Evolutionary conservation across 2,888 invertebrate genomes (phyloP), one percentile per base, ranked within the genome.

Genomic region (Andrena bicolor): DNA sequence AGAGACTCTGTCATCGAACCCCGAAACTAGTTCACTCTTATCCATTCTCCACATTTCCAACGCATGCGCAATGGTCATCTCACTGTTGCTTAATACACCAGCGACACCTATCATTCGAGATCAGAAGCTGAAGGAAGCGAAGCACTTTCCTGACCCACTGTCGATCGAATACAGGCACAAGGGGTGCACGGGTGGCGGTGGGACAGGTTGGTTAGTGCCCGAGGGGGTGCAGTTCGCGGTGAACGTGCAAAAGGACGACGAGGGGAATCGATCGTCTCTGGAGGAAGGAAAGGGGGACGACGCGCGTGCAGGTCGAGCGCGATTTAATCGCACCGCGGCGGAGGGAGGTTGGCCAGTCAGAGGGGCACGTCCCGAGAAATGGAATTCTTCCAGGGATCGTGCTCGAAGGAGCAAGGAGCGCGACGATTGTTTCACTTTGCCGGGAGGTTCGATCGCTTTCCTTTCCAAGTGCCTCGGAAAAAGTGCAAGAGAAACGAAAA

Each of bases 201-300:
- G 35, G 16, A 49, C 26, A 56, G 65, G 61, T 23, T 28, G 30
- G 35, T 8, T 49, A 61, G 61, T 86, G 86, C 78, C 51, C 77
- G 65, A 76, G 41, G 41, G 35, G 63, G 78, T 78, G 83, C 83
- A 81, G 76, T 83, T 83, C 76, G 60, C 69, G 84, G 30, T 63
- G 77, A 79, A 85, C 76, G 85, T 85, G 85, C 85, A 77, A 56
- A 41, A 73, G 56, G 75, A 63, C 61, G 51, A 48, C 26, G 69
- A 30, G 51, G 79, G 53, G 63, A 51, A 77, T 86, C 83, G 80
- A 83, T 83, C 77, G 41, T 70, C 68, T 71, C 58, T 72, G 49
- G 76, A 80, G 66, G 48, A 66, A 48, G 70, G 58, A 61, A 32
- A 60, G 66, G 26, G 63, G 65, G 32, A 51, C 30, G 41, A 49